phyloP scores from a whole-genome alignment of 2,113 vertebrate species.

The Phoxinus phoxinus region DNA sequence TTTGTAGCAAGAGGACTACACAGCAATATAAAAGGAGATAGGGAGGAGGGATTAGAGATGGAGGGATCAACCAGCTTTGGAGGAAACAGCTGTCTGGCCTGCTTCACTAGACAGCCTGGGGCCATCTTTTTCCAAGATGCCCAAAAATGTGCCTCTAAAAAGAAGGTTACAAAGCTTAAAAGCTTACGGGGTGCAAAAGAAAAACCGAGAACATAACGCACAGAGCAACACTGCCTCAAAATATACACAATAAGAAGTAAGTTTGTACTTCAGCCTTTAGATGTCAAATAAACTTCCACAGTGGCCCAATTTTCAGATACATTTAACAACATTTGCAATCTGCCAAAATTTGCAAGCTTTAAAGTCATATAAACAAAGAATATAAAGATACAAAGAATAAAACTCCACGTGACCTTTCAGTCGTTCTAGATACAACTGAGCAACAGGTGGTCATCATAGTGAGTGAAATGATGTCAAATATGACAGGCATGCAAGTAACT shows the following conservation, averaged over 20 bases:
- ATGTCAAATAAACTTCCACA: not conserved
- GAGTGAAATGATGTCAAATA: too few species aligned
- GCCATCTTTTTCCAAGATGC: constrained; percentile 28
- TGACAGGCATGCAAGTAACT: not conserved
- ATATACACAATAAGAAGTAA: not conserved
- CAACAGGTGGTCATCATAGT: not conserved
- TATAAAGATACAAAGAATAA: not conserved
- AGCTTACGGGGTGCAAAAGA: not conserved
- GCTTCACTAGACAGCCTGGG: not conserved
- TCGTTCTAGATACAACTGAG: not conserved
- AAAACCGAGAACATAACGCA: not conserved
- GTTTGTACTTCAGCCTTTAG: not conserved
- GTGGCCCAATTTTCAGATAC: not conserved
- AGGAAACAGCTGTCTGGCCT: constrained; percentile 44
- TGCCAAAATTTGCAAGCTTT: not conserved
- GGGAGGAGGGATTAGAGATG: constrained; percentile 30
- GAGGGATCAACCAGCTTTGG: constrained; percentile 45
- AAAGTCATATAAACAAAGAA: not conserved
- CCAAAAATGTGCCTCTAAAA: not conserved
- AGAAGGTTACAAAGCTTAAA: not conserved
- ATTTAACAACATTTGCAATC: not conserved
- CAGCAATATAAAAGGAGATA: not conserved
- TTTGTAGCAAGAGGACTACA: not conserved
- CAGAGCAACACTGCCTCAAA: not conserved
- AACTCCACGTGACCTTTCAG: not conserved